Evolutionary conservation across 1,140 invertebrate species (phyloP), one percentile per base, ranked within the genome.

Genomic region (Drosophila neocordata): DNA sequence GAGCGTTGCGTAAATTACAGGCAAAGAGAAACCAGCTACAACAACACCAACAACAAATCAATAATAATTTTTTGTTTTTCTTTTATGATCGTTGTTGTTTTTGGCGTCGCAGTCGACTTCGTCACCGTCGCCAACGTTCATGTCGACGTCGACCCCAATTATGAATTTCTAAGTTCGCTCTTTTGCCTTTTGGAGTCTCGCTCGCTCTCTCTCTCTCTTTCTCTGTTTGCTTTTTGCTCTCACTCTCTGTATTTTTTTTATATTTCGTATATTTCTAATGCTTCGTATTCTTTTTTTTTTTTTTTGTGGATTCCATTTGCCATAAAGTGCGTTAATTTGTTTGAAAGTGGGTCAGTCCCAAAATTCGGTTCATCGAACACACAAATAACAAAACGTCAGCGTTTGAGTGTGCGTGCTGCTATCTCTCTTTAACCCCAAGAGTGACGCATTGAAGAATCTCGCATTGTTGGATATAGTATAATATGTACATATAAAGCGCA

Each of bases 291-390:
- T 66, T 70, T 60, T 9, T n/a, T 48, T 59, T 64, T 75, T 67
- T 76, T 65, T 37, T 55, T 73, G 84, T 79, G 83, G 76, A 79
- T 88, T 74, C 83, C 84, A 83, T 88, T 88, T 66, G 83, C 73
- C 76, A 77, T 88, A 83, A 83, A 89, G 83, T 88, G 79, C 79
- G 83, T 88, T 73, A 87, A 79, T 87, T 82, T 69, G 64, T 69
- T 70, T 55, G 69, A 89, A 88, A 88, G 83, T 88, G 73, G 83
- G 83, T 88, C 83, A 88, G 69, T 68, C 62, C 70, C 51, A 51
- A 77, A 87, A 79, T 79, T 83, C 83, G 83, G 83, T 88, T 88
- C 83, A 88, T 88, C 83, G 84, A 89, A 88, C 79, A 88, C 83
- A 88, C 75, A 83, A 88, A 83, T 71, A 83, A 88, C 78, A 68